Base-by-base conservation (phyloP, 1,140 invertebrate species). In the Hermetia illucens region DNA sequence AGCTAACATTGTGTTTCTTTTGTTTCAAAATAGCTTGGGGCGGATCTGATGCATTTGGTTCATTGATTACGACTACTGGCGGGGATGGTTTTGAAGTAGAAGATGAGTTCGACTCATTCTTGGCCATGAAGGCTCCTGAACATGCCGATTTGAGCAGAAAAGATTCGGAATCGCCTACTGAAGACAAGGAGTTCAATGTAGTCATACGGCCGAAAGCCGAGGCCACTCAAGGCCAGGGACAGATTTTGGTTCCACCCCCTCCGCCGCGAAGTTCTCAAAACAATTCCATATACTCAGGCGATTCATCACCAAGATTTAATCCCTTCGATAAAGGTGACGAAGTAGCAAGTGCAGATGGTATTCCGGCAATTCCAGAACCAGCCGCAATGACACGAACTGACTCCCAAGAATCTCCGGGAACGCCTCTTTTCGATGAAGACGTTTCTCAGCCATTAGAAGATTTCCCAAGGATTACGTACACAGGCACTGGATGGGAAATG, bases 401-500 rank as follows among this genome's bases (percentile, higher is more conserved):
- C 44, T 79, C 77, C 3, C 67, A 81, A 62, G 81, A 90, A 60
- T 86, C 80, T 21, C 86, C 82, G 22, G 84, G 84, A 4, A 91
- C 85, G 12, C 91, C 91, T 9, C 69, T 97, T 5, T 97, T 89
- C 60, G 93, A 97, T 57, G 92, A 95, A 41, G 91, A 95, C 56
- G 76, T 86, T 17, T 87, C 89, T 2, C 79, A 88, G 59, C 92
- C 92, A 1, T 66, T 99, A 13, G 88, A 92, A 63, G 82, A 87
- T 16, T 98, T 94, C 61, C 86, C 86, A 4, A 70, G 89, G 34
- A 73, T 79, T 2, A 72, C 72, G 29, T 90, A 82, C 49, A 63
- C 64, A 0, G 87, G 77, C 0, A 77, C 87, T n/a, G 88, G 88
- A 16, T 98, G 93, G 92, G 91, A 97, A 55, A 86, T 99, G 79